Conservation (phyloP, 2,797 vertebrate species). For the Botia almorhae region DNA sequence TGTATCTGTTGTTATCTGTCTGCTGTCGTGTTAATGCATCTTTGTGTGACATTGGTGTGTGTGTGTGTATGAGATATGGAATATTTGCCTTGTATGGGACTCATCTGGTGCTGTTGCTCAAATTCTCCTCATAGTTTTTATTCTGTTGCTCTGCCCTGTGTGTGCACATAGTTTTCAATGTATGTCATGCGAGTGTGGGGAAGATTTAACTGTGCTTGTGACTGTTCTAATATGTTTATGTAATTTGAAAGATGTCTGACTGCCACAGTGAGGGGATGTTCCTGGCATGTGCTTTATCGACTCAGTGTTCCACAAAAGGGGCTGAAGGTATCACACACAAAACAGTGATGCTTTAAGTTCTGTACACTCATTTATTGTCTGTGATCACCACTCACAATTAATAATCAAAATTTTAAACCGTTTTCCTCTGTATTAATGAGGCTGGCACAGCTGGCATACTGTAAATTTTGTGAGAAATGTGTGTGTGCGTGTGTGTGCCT, state of each 20-base stretch:
- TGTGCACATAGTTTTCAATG: slow-evolving; percentile 55
- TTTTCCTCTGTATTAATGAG: not conserved
- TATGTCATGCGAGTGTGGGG: slow-evolving; percentile 19
- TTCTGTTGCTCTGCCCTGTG: slow-evolving; percentile 43
- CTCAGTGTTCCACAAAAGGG: slow-evolving; percentile 84
- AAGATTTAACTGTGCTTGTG: slow-evolving; percentile 38
- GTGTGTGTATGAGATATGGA: slow-evolving; percentile 18
- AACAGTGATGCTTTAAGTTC: not conserved
- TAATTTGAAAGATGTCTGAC: slow-evolving; percentile 86
- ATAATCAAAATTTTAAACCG: too few species aligned
- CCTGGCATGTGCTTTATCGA: slow-evolving; percentile 90
- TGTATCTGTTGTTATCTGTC: slow-evolving; percentile 17
- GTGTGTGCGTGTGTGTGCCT: not conserved
- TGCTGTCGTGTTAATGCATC: slow-evolving; percentile 8
- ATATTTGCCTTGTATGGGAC: slow-evolving; percentile 17
- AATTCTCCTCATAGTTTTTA: slow-evolving; percentile 69
- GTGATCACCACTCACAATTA: too few species aligned
- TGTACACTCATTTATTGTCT: not conserved
- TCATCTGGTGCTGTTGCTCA: slow-evolving; percentile 48
- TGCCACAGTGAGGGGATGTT: slow-evolving; percentile 91
- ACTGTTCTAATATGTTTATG: slow-evolving; percentile 55
- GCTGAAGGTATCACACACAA: slow-evolving; percentile 80
- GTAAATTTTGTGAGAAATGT: too few species aligned
- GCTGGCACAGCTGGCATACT: not conserved
- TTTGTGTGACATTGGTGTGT: slow-evolving; percentile 3